A percentile compares a stretch with the other conserved stretches of the same genome.
Evolutionary conservation across 2,113 vertebrate genomes (phyloP).

Genomic region (Tretioscincus oriximinensis): DNA sequence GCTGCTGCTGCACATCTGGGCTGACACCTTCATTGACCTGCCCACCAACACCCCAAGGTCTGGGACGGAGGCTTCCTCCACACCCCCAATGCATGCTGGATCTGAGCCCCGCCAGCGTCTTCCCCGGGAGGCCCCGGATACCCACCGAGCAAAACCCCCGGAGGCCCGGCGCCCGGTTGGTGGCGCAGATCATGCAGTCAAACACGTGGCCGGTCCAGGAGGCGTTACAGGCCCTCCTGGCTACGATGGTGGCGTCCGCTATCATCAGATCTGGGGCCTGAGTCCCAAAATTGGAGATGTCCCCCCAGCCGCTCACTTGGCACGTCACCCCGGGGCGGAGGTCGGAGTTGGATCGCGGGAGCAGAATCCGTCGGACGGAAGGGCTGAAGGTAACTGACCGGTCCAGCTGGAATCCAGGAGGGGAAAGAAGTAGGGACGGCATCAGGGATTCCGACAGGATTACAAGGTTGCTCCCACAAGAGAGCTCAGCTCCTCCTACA

Average conservation of each 20-base stretch:
- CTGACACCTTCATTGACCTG: no score
- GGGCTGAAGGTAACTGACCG: constrained; percentile 47
- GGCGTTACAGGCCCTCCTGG: constrained; percentile 48
- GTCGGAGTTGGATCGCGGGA: neutral
- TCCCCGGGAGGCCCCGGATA: neutral
- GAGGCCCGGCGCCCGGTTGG: constrained; percentile 31
- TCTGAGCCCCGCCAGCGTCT: no score
- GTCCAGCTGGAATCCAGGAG: constrained; percentile 58
- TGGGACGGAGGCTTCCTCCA: no score
- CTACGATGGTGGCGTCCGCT: constrained; percentile 54
- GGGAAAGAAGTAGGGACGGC: fast-evolving
- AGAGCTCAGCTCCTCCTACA: no score
- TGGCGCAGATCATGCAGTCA: constrained; percentile 58
- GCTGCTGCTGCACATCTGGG: no score
- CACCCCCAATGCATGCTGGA: no score
- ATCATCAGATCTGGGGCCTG: constrained; percentile 60
- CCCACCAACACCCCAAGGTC: no score
- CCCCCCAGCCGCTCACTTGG: constrained; percentile 68
- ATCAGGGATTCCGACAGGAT: fast-evolving
- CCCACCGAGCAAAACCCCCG: constrained; percentile 68
- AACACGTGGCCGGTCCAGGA: constrained; percentile 62
- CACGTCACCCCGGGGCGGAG: constrained; percentile 41
- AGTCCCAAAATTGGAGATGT: constrained; percentile 45
- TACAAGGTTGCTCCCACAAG: no score
- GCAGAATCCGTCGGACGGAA: constrained; percentile 47